Evolutionary conservation across 2,888 invertebrate genomes (phyloP).

Genomic region (Drosophila subsilvestris): DNA sequence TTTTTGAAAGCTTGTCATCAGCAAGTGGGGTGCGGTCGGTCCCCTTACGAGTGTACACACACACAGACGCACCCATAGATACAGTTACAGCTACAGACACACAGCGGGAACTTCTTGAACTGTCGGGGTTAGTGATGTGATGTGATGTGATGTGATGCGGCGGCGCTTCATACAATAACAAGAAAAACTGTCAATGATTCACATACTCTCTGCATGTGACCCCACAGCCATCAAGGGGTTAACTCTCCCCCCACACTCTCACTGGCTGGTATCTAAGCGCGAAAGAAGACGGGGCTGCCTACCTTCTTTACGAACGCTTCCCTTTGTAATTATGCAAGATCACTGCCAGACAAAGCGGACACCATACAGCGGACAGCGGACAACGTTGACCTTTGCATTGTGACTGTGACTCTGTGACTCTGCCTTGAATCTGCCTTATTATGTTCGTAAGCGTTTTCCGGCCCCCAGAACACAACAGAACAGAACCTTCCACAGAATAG

Average conservation of each 20-base stretch:
- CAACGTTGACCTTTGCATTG: constrained; percentile 44
- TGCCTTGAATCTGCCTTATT: constrained; percentile 50
- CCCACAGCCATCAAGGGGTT: constrained; percentile 72
- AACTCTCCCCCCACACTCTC: constrained; percentile 40
- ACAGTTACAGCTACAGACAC: constrained; percentile 15
- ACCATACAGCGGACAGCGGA: neutral
- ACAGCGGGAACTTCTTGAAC: constrained; percentile 45
- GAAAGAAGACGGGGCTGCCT: constrained; percentile 1
- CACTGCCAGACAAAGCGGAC: constrained; percentile 66
- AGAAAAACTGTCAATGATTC: constrained; percentile 75
- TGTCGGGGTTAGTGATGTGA: constrained; percentile 74
- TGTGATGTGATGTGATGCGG: no score
- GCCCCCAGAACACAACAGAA: constrained; percentile 32
- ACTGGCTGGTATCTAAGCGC: constrained; percentile 2
- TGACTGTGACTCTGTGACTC: constrained; percentile 27
- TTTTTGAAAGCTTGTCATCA: constrained; percentile 67
- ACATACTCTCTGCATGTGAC: constrained; percentile 57
- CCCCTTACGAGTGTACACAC: neutral
- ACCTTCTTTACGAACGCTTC: constrained; percentile 45
- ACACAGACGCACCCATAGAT: constrained; percentile 32
- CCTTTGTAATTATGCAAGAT: constrained; percentile 78
- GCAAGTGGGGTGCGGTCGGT: constrained; percentile 73
- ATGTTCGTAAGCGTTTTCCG: constrained; percentile 75
- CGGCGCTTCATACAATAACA: constrained; percentile 68
- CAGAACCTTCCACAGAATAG: constrained; percentile 40